Evolutionary conservation across 2,113 vertebrate genomes (phyloP), one percentile per base, ranked within the genome.

Genomic region (Xyrauchen texanus): DNA sequence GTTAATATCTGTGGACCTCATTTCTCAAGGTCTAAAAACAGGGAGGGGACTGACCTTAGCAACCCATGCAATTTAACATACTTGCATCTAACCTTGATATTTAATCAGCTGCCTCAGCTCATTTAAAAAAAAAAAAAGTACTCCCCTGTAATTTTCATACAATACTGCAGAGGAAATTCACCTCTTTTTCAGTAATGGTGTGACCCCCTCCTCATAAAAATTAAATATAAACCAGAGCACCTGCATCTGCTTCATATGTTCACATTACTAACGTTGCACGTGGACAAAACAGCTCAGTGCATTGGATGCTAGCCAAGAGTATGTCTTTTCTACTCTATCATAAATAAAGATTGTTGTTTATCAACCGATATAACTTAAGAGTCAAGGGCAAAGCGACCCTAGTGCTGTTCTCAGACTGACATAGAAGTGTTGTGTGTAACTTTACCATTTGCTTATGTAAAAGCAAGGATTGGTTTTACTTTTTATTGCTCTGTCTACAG

Each of bases 341-440:
- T 45, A 52, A 76, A 71, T 49, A 83, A 78, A 34, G 60, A 68
- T 21, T 11, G 4, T 58, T 67, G 62, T 73, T 82, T 62, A 68
- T 60, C 10, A 61, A 51, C 65, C 78, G 42, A 60, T 68, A 72
- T 58, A 42, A 70, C 53, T 65, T 49, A 72, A 72, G 74, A 72
- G 45, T 67, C 68, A 53, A 82, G 74, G 62, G 57, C 61, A 77
- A 60, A 77, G 46, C 13, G 53, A 72, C 10, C n/a, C 47, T 49
- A 16, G 16, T 69, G 11, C 15, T 55, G 45, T 55, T 10, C 45
- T 8, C 8, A 65, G 15, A n/a, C 55, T 15, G 10, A 53, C 8
- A 11, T 46, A 65, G 45, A 49, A 15, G 9, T 60, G n/a, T 47
- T 47, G 42, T 60, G 10, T 11, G 12, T 72, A 67, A 61, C 58